Conservation (phyloP, 92 coral and sea anemone genomes). For the Metridium senile region DNA sequence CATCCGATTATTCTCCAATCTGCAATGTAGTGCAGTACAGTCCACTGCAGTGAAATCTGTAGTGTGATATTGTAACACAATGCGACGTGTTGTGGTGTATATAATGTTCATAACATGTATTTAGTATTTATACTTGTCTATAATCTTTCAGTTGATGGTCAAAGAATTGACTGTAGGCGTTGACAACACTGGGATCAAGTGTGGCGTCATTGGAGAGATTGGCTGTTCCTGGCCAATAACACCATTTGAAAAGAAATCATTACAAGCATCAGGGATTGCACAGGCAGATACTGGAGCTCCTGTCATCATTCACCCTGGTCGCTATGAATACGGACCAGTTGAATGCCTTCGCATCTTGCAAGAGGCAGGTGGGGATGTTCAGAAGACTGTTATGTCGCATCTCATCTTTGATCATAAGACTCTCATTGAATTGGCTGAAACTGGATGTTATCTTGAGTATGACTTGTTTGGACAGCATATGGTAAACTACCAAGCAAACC, state of each 20-base stretch:
- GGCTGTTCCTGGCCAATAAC: conserved; percentile 92
- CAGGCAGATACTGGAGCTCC: conserved; percentile 90
- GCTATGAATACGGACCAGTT: conserved; percentile 67
- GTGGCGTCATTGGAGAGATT: conserved; percentile 95
- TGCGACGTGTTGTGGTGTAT: too few relatives aligned
- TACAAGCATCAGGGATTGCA: conserved; percentile 85
- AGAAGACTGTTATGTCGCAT: conserved; percentile 86
- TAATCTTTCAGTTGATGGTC: conserved; percentile 59
- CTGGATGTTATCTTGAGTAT: conserved; percentile 85
- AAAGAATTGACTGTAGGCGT: conserved; percentile 85
- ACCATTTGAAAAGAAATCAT: conserved; percentile 76
- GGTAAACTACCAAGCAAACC: conserved; percentile 68
- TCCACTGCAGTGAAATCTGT: too few relatives aligned
- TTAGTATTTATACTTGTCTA: neutral
- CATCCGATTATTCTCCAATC: too few relatives aligned
- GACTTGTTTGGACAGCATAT: conserved; percentile 83
- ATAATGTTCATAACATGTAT: too few relatives aligned
- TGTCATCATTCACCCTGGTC: conserved; percentile 85
- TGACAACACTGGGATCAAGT: conserved; percentile 70
- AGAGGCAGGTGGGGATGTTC: conserved; percentile 89
- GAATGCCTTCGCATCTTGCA: conserved; percentile 81
- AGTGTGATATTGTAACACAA: too few relatives aligned
- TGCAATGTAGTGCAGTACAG: too few relatives aligned
- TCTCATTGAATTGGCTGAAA: conserved; percentile 73
- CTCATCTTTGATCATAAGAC: conserved; percentile 59